Evolutionary conservation across 2,113 vertebrate genomes (phyloP).

Genomic region (Semnornis frantzii): DNA sequence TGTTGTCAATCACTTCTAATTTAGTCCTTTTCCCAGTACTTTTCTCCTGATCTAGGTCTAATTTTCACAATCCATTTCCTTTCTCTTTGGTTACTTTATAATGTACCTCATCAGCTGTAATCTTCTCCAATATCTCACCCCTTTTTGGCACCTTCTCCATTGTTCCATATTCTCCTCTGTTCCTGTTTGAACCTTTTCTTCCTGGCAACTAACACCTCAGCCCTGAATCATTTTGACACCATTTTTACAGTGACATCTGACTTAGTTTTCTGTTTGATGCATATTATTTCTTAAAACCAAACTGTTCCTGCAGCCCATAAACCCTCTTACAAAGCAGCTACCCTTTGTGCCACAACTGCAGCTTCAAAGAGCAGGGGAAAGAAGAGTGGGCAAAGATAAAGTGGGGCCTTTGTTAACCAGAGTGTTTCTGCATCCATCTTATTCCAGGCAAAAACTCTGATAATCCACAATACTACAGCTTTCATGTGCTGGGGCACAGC

Average conservation of each 20-base stretch:
- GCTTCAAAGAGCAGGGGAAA: background rate
- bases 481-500: constrained; percentile 18
- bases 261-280: background rate
- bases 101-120: background rate
- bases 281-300: background rate
- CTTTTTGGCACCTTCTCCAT: background rate
- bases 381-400: constrained; percentile 27
- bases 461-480: constrained; percentile 47
- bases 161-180: background rate
- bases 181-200: background rate
- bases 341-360: background rate
- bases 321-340: background rate
- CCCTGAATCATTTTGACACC: background rate
- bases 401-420: constrained; percentile 7
- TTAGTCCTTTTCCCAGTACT: background rate
- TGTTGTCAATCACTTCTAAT: constrained; percentile 9
- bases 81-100: background rate
- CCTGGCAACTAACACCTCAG: background rate
- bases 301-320: background rate
- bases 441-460: constrained; percentile 26
- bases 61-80: background rate
- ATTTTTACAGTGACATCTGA: background rate
- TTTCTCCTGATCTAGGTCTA: background rate
- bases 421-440: constrained; percentile 49
- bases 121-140: background rate